Evolutionary conservation across 2,888 invertebrate genomes (phyloP), one percentile per base, ranked within the genome.

Genomic region (Ectemnius continuus): DNA sequence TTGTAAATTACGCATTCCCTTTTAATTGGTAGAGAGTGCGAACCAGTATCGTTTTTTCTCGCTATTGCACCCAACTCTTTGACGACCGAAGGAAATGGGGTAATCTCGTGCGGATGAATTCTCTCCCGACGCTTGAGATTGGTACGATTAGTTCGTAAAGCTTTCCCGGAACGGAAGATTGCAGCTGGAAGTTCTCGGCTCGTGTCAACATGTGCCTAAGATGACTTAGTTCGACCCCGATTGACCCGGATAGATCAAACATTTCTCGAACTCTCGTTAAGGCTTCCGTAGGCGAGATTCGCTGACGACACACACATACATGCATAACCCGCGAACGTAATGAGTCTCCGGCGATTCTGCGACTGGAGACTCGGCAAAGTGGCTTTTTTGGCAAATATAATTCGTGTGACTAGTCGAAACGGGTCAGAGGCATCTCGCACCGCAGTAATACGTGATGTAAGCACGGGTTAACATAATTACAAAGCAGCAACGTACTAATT

Each of bases 191-290:
- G 70, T 85, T 85, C 23, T 65, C 26, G 61, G 61, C 67, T 67
- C 73, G 73, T 64, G 76, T 82, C 79, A 80, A 85, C 86, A 86
- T 84, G 82, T 86, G 86, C 60, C 76, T 86, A 85, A 84, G 86
- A 86, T 84, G 78, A 70, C 72, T 26, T 75, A 63, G 70, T 68
- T 75, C 77, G 77, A 52, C 70, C 70, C 23, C 78, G 68, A 79
- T 79, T 83, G 76, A 84, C 81, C 86, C 48, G 56, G 52, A 57
- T 64, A 75, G 66, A 72, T 69, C 63, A 59, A 74, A 80, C 81
- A 83, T 79, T 76, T 73, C 81, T 85, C 78, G 76, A 86, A 85
- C 76, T 85, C 76, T 84, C 87, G 68, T 87, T 86, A 87, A 78
- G 75, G 74, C 56, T 67, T 64, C 64, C 48, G 14, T 46, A 4